A percentile compares a stretch with the other conserved stretches of the same genome.
phyloP scores from a whole-genome alignment of 2,797 vertebrate genomes.

The Hirundo rustica region DNA sequence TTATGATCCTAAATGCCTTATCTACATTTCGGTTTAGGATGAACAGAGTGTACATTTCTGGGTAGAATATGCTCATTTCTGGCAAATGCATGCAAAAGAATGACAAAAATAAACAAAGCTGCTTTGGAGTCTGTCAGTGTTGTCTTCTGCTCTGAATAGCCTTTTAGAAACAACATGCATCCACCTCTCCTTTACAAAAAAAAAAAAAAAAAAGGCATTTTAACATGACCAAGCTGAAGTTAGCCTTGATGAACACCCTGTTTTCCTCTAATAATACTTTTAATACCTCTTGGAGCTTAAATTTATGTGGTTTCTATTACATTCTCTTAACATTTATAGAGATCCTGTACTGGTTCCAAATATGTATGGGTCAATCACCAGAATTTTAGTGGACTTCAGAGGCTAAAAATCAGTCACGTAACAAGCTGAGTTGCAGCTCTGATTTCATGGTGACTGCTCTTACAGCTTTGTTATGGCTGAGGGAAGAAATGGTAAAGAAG shows the following conservation, averaged over 20 bases:
- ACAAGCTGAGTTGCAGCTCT: not conserved
- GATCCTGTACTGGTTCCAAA: not conserved
- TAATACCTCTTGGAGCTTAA: not conserved
- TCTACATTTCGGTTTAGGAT: not conserved
- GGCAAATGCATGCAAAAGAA: not conserved
- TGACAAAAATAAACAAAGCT: not conserved
- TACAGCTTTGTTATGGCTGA: not conserved
- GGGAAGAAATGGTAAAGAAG: not conserved
- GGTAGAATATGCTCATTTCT: not conserved
- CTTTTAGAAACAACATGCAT: not conserved
- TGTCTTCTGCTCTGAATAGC: not conserved
- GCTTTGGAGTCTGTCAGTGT: not conserved
- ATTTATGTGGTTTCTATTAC: not conserved
- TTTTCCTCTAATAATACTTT: not conserved
- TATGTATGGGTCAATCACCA: not conserved
- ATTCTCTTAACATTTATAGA: not conserved
- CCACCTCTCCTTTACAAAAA: not conserved
- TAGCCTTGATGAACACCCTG: not conserved
- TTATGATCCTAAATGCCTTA: not conserved
- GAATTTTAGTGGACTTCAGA: not conserved
- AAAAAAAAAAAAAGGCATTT: not conserved
- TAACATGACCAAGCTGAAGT: not conserved
- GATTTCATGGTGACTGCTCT: not conserved
- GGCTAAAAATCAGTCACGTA: not conserved
- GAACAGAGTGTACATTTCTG: not conserved